phyloP scores from a whole-genome alignment of 2,113 vertebrate species.

The Hippocampus abdominalis region DNA sequence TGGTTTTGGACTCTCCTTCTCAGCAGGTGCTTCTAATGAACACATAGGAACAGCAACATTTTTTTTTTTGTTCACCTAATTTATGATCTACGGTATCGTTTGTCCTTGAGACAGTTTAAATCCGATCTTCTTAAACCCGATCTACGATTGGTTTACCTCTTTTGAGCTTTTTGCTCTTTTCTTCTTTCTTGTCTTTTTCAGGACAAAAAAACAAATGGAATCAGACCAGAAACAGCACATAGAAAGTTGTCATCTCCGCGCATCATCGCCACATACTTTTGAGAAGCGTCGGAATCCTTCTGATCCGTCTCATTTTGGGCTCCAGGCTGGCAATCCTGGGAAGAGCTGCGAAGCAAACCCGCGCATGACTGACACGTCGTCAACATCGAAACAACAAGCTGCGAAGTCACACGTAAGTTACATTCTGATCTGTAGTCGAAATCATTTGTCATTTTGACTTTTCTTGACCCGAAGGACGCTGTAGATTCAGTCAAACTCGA shows the following conservation, averaged over 20 bases:
- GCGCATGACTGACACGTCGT: background rate
- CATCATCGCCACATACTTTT: slow-evolving; percentile 34
- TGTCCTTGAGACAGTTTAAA: too few relatives aligned
- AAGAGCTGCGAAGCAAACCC: slow-evolving; percentile 33
- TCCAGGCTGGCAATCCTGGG: slow-evolving; percentile 38
- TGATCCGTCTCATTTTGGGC: slow-evolving; percentile 17
- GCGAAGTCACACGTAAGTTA: background rate
- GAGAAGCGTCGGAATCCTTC: slow-evolving; percentile 21
- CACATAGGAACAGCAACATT: background rate
- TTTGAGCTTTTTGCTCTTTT: slow-evolving; percentile 40
- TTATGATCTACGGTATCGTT: background rate
- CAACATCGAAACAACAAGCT: background rate
- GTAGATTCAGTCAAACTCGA: too few relatives aligned
- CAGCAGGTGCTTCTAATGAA: slow-evolving; percentile 13
- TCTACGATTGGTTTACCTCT: slow-evolving; percentile 23
- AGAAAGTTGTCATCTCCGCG: background rate
- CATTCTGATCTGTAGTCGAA: background rate
- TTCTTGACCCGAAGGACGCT: too few relatives aligned
- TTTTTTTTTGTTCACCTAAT: background rate
- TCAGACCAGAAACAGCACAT: background rate
- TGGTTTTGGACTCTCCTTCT: slow-evolving; percentile 28
- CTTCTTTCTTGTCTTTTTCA: slow-evolving; percentile 34
- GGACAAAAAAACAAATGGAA: background rate
- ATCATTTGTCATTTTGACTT: too few relatives aligned
- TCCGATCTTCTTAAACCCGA: too few relatives aligned